Evolutionary conservation across 2,113 vertebrate species (phyloP).

Genomic region (Mungos mungo): DNA sequence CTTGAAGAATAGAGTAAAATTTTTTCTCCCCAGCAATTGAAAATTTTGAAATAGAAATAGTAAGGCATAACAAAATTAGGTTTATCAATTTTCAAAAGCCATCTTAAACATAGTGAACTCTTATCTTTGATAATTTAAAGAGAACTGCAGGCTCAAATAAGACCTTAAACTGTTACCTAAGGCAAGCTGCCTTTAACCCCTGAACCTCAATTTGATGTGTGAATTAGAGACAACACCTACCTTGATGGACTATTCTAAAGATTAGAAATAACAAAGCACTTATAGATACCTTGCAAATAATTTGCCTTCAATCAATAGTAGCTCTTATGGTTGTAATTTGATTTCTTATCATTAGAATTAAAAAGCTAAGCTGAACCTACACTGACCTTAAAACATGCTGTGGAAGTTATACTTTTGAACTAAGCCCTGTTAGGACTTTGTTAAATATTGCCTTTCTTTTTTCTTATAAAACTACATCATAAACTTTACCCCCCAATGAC

Average conservation of each 20-base stretch:
- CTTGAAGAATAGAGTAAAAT: not conserved
- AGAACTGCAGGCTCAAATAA: not conserved
- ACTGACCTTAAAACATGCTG: not conserved
- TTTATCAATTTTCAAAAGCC: slow-evolving; percentile 39
- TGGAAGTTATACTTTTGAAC: not conserved
- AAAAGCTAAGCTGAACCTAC: not conserved
- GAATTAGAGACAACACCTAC: not conserved
- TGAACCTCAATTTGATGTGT: not conserved
- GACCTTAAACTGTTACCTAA: not conserved
- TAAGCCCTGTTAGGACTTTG: not conserved
- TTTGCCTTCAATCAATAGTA: not conserved
- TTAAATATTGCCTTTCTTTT: slow-evolving; percentile 8
- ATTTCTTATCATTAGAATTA: not conserved
- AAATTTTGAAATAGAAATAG: slow-evolving; percentile 37
- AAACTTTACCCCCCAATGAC: not conserved
- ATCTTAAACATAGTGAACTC: not conserved
- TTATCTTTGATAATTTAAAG: slow-evolving; percentile 24
- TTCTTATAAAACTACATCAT: slow-evolving; percentile 27
- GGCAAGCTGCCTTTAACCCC: slow-evolving; percentile 9
- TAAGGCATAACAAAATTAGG: not conserved
- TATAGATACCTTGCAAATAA: not conserved
- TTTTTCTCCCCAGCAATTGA: not conserved
- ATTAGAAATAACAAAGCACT: slow-evolving; percentile 4
- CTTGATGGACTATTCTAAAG: not conserved
- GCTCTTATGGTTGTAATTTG: not conserved